phyloP scores from a whole-genome alignment of 2,113 vertebrate species.

The Heloderma charlesbogerti region DNA sequence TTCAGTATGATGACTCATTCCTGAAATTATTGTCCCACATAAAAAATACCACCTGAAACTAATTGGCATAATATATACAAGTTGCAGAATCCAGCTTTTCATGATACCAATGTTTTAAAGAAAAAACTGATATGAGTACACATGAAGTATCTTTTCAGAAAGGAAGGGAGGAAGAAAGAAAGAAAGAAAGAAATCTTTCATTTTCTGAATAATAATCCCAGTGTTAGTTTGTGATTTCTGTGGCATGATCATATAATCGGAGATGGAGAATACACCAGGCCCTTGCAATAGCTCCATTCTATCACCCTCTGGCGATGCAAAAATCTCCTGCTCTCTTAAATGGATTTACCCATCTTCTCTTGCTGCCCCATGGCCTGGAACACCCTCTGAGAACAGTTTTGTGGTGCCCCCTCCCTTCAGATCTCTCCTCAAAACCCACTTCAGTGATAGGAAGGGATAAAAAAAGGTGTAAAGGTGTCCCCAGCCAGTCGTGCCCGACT shows the following conservation, averaged over 20 bases:
- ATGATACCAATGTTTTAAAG: background rate
- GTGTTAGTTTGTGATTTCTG: background rate
- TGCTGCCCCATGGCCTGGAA: background rate
- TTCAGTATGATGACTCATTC: too few relatives aligned
- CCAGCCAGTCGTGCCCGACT: too few relatives aligned
- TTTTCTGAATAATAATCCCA: background rate
- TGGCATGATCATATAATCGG: slow-evolving; percentile 47
- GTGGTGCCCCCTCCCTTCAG: background rate
- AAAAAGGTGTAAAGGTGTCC: too few relatives aligned
- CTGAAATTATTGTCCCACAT: too few relatives aligned
- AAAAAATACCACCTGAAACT: too few relatives aligned
- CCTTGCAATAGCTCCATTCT: too few relatives aligned
- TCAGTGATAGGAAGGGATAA: too few relatives aligned
- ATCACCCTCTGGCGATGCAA: background rate
- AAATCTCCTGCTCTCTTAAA: background rate
- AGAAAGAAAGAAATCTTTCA: background rate
- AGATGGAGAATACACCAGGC: too few relatives aligned
- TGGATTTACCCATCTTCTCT: background rate
- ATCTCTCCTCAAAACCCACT: too few relatives aligned
- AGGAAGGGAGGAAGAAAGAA: too few relatives aligned
- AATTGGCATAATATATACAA: background rate
- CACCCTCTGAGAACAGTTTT: background rate
- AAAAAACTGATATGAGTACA: background rate
- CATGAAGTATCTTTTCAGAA: background rate
- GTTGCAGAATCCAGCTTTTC: background rate